Conservation (phyloP, 2,888 invertebrate genomes). For the Colostygia pectinataria region DNA sequence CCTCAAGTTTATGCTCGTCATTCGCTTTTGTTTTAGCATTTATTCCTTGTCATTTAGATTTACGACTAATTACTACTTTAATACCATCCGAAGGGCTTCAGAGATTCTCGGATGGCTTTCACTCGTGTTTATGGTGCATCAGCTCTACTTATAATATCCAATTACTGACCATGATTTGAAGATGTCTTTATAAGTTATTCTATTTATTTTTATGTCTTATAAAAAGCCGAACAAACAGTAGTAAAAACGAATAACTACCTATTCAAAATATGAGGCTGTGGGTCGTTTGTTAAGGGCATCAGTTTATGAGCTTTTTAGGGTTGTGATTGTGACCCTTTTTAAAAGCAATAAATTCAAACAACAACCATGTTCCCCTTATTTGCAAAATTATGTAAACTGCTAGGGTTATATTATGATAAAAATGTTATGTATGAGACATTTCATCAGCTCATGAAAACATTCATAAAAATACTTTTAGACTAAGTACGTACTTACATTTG, state of each 20-base stretch:
- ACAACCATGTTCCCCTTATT: neutral
- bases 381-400: neutral
- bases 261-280: no score
- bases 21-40: constrained; percentile 1
- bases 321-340: no score
- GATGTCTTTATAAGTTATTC: constrained; percentile 11
- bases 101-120: constrained; percentile 26
- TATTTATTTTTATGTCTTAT: no score
- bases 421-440: neutral
- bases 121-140: constrained; percentile 19
- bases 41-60: constrained; percentile 2
- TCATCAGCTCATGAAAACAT: neutral
- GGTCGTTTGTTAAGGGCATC: no score
- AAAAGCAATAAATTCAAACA: neutral
- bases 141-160: constrained; percentile 20
- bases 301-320: no score
- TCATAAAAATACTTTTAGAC: neutral
- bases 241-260: no score
- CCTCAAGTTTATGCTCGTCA: no score
- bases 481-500: no score
- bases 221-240: no score
- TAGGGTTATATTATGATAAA: neutral
- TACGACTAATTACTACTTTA: constrained; percentile 5
- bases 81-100: constrained; percentile 14
- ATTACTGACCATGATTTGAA: constrained; percentile 32